These are phyloP conservation scores for Paedocypris micromegethes DNA, from an alignment of 2,797 vertebrate genomes.

Conservation along the genomic window DNA sequence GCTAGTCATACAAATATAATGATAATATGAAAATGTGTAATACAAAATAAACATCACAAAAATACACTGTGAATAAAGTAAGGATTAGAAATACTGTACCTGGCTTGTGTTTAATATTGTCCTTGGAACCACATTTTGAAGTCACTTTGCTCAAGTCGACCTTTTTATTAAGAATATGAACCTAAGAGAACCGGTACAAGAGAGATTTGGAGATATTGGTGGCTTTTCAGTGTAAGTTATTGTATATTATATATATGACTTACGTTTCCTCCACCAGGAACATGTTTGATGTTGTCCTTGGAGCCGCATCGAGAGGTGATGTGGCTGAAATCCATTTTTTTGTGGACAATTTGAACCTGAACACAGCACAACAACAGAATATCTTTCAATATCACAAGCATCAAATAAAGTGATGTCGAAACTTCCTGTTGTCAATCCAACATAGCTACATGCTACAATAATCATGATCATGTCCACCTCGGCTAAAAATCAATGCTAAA, in stretches of 20 bases:
- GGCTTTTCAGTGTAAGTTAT: no score
- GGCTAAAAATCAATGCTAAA: no score
- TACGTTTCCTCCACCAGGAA: conserved; percentile 99
- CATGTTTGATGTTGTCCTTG: conserved; percentile 99
- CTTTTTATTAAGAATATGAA: conserved; percentile 94
- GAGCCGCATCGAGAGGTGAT: conserved; percentile 99
- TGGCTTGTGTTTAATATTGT: conserved; percentile 89
- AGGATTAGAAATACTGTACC: conserved; percentile 60
- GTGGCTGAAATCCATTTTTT: conserved; percentile 99
- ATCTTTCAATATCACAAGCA: no score
- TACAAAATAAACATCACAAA: no score
- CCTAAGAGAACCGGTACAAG: conserved; percentile 54
- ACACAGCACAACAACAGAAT: conserved; percentile 67
- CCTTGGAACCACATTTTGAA: conserved; percentile 92
- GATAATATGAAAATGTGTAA: no score
- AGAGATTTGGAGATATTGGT: no score
- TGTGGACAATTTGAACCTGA: conserved; percentile 98
- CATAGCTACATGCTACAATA: no score
- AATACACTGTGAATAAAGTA: no score
- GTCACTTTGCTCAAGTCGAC: conserved; percentile 89
- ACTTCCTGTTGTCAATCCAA: no score
- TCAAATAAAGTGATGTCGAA: no score
- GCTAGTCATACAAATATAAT: no score
- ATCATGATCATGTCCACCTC: no score
- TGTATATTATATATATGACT: conserved; percentile 54